Base-by-base conservation (phyloP, 2,113 vertebrate species). In the Mandrillus leucophaeus region DNA sequence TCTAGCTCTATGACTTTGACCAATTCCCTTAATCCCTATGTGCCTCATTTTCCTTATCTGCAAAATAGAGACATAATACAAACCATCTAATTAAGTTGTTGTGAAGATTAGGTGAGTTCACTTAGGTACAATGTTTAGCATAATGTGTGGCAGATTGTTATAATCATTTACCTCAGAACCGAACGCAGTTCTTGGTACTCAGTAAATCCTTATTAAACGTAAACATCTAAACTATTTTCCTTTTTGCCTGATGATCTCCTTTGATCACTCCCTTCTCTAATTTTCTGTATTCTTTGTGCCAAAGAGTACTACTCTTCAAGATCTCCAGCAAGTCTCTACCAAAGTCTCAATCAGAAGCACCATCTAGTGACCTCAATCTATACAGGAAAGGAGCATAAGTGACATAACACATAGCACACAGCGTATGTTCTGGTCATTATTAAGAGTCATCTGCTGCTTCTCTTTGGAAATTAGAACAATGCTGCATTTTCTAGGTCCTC, bases 401-500 rank as follows among this genome's bases (percentile, higher is more conserved):
- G 70, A 81, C 7, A 18, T 32, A 78, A 59, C 32, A 57, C 52
- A 38, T 17, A 80, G 38, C 11, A 9, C 9, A 50, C 9, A 23
- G 55, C 27, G 14, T 88, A 18, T 25, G 43, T 50, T 48, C 57
- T 72, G 72, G 25, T 32, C 57, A 52, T 70, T 66, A 22, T 55
- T 23, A 20, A 35, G 52, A 30, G 25, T 27, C 23, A 93, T 20
- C 11, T 88, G 32, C 48, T 13, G 89, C 55, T 97, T 70, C 84
- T 96, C 86, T 93, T 64, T 86, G 93, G 64, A 88, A 93, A 84
- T 88, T 59, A 89, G 85, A 90, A 12, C 76, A 45, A 38, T 3
- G 57, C 70, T 95, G 38, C 48, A n/a, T 96, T 95, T 93, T 86
- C 79, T 43, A 76, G 85, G 52, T 79, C 61, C n/a, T 93, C 55